Base-by-base conservation (phyloP, 2,113 vertebrate genomes). In the Varanus komodoensis region DNA sequence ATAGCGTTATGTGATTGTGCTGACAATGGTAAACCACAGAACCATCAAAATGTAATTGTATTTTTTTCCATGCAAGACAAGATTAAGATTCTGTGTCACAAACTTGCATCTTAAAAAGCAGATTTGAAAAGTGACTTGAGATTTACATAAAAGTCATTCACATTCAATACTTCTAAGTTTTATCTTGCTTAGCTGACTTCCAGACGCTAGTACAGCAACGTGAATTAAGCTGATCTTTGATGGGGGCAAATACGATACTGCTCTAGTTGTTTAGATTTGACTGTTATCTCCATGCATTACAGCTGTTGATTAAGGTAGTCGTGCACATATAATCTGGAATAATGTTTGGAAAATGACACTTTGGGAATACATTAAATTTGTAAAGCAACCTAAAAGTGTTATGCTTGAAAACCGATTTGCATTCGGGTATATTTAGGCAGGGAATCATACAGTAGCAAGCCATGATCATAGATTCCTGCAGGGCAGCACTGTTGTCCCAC, bases 361-460 rank as follows among this genome's bases (percentile, higher is more conserved):
- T 69, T 69, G 3, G 21, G 83, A 71, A 85, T 38, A 48, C n/a
- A 92, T 77, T 93, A 88, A 73, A 32, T 74, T 90, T 82, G 74
- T 92, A 89, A 90, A 79, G n/a, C 14, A 48, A 17, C 38, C 61
- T 69, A 85, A 52, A 80, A 52, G 29, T 52, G 75, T 6, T 12
- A 68, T 80, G 84, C 89, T 83, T 88, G n/a, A 50, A 38, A 91
- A 77, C n/a, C 89, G 19, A 74, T 75, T 88, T 90, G 82, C 74
- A 57, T 44, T 19, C 86, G 68, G 0, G 1, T 29, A 38, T 0
- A 0, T 86, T 90, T 86, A 75, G 19, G 48, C 6, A 69, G 27
- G 48, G 6, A 8, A 84, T 84, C 21, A 50, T 77, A 38, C 8
- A 25, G n/a, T 29, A 81, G n/a, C 3, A 81, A 52, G n/a, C 27